Base-by-base conservation (phyloP, 1,140 invertebrate species). In the Helicorthomorpha holstii region DNA sequence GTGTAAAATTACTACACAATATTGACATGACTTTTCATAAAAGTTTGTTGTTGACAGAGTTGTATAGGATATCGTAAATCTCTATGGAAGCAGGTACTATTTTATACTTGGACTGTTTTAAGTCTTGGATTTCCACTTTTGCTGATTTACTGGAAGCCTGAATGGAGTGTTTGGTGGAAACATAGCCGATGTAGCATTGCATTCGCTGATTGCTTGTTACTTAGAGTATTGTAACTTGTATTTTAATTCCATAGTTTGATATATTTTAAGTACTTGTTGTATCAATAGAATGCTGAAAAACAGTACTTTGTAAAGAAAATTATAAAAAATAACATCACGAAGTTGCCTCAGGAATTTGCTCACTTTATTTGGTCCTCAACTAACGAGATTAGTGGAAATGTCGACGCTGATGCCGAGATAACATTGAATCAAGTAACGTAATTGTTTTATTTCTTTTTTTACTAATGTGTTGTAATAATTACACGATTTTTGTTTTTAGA, bases 71-170 rank as follows among this genome's bases (percentile, higher is more conserved):
- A 54, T 26, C 42, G 19, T 27, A 46, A 41, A 22, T 51, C 25
- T 25, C 22, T 27, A 26, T 54, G 52, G 19, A 53, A 52, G 41
- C 48, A 27, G 22, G 46, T 49, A 14, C 29, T 53, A 2, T 56
- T 38, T 49, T 46, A 51, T 34, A 22, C 51, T 4, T 25, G 19
- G 1, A 22, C 26, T 19, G 49, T 49, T 43, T 51, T 58, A 2
- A 56, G 27, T 22, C 27, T 26, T 12, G 56, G 56, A 21, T 14
- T 56, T 16, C 24, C 53, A 3, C 34, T 51, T 7, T 53, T 66
- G 2, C 10, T 66, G 7, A 51, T 58, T 3, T 56, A 59, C 21
- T 68, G 65, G 65, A 57, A 56, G 27, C 58, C 59, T 24, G 53
- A 62, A 26, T 64, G 60, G 59, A 53, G 55, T 23, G 54, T 68